Evolutionary conservation across 2,113 vertebrate genomes (phyloP), one percentile per base, ranked within the genome.

Genomic region (Platysternon megacephalum): DNA sequence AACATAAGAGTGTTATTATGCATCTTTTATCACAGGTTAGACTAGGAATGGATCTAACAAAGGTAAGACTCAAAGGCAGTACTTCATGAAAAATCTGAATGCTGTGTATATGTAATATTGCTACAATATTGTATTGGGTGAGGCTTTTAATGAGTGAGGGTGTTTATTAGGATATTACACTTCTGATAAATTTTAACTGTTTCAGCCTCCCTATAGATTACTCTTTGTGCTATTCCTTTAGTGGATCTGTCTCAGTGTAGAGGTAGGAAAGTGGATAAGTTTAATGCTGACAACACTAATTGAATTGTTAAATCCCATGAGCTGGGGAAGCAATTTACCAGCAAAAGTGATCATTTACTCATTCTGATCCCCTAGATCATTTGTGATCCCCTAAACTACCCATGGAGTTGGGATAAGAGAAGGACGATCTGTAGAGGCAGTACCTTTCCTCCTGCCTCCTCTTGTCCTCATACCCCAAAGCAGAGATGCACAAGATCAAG

Each of bases 1-100:
- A 99, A 98, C 99, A 99, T 97, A 99, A 99, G 98, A 99, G 99
- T 48, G 99, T 99, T 58, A 99, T 99, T 97, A 99, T 99, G 99
- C 99, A 99, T 94, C 99, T 99, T 16, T 97, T 99, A 89, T 99
- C 99, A 76, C 99, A 99, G 98, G 99, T 99, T 89, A 98, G 99
- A 81, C 95, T 99, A 92, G 99, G 99, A 83, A 99, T 99, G 99
- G 99, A 99, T 96, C 99, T 99, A 85, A 99, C 99, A 1, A 99
- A 99, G 99, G 99, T 99, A 98, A 97, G 87, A 42, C 12, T 28
- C 24, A 46, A 46, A 29, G 49, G 32, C 49, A 53, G 13, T 39
- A 53, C 39, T 58, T 72, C 65, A 11, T 72, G 65, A 72, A 72
- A 72, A 72, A 72, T 39, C n/a, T 72, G 65, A 39, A 68, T 68